A percentile compares a stretch with the other conserved stretches of the same genome.
Evolutionary conservation across 2,888 invertebrate genomes (phyloP).

Genomic region (Empis livida): DNA sequence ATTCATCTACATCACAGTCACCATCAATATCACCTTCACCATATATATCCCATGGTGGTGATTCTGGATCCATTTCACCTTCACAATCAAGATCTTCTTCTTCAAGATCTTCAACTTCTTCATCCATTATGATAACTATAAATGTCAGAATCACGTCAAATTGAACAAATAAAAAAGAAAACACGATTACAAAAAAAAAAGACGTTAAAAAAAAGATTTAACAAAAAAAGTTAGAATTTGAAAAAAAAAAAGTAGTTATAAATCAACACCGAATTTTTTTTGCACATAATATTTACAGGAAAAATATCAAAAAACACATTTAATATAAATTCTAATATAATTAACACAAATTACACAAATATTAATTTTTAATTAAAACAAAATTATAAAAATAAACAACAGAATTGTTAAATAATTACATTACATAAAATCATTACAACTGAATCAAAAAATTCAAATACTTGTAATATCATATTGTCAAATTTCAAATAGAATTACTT

Average conservation of each 20-base stretch:
- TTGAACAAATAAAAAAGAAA: background rate
- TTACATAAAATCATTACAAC: no score
- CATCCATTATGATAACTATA: slow-evolving; percentile 35
- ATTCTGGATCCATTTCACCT: slow-evolving; percentile 35
- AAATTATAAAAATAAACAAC: no score
- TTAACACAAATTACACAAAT: background rate
- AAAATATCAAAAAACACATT: no score
- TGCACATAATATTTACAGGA: no score
- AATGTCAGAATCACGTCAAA: background rate
- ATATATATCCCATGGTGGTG: slow-evolving; percentile 37
- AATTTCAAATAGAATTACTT: no score
- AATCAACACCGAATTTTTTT: background rate
- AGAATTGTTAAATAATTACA: no score
- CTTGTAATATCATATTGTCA: no score
- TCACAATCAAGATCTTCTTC: slow-evolving; percentile 37
- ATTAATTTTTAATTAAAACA: no score
- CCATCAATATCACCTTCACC: slow-evolving; percentile 35
- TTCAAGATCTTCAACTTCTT: slow-evolving; percentile 35
- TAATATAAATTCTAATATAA: no score
- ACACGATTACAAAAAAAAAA: slow-evolving; percentile 2
- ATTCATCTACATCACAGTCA: slow-evolving; percentile 37
- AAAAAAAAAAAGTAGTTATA: no score
- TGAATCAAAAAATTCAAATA: no score
- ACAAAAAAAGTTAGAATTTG: background rate
- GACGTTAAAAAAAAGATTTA: background rate